A percentile compares a stretch with the other conserved stretches of the same genome.
phyloP scores from a whole-genome alignment of 2,113 vertebrate genomes.

The Merops nubicus region DNA sequence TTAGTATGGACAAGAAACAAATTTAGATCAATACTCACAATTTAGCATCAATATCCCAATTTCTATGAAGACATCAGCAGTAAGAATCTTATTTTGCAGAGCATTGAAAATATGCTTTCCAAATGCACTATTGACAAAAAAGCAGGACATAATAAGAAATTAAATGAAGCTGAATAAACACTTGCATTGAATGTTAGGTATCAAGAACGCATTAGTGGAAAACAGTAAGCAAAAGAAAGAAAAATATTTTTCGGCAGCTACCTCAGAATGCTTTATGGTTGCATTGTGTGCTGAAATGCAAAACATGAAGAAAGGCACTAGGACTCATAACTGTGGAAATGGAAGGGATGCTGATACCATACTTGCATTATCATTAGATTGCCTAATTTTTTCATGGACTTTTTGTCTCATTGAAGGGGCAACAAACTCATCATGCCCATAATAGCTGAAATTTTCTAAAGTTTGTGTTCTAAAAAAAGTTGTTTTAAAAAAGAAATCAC shows the following conservation, averaged over 20 bases:
- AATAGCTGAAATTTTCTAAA: not conserved
- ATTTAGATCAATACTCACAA: constrained; percentile 55
- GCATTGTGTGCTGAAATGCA: not conserved
- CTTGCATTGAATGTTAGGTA: not conserved
- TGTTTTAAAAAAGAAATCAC: not conserved
- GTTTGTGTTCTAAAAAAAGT: not conserved
- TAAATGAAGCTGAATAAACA: constrained; percentile 78
- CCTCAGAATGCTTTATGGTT: not conserved
- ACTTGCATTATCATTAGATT: not conserved
- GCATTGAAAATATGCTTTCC: constrained; percentile 49
- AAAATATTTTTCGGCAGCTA: not conserved
- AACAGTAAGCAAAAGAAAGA: constrained; percentile 43
- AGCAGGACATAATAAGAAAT: constrained; percentile 65
- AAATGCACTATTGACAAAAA: constrained; percentile 71
- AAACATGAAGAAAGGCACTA: not conserved
- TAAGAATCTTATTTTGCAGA: constrained; percentile 25
- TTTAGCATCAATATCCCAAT: constrained; percentile 67
- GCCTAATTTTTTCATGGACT: not conserved
- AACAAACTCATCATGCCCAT: not conserved
- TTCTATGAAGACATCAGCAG: constrained; percentile 52
- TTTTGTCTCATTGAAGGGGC: not conserved
- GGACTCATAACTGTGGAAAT: not conserved
- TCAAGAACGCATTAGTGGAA: constrained; percentile 40
- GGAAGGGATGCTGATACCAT: rapidly evolving
- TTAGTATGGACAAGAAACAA: constrained; percentile 58